Evolutionary conservation across 2,888 invertebrate species (phyloP).

Genomic region (Dicyrtoma fusca): DNA sequence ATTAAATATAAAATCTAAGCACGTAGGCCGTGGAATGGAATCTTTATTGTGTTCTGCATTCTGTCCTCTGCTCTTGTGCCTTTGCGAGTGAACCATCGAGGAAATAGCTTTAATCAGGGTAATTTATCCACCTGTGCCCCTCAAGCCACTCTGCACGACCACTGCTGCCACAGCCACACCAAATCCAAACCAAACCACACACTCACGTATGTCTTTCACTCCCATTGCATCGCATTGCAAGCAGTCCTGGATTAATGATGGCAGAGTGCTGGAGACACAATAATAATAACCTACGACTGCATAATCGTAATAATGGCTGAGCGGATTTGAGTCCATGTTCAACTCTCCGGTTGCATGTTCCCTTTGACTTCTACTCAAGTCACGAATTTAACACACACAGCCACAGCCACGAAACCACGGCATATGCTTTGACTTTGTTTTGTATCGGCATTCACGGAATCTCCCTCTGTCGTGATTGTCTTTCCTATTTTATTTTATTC

Average conservation of each 20-base stretch:
- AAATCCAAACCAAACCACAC: not conserved
- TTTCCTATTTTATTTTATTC: too few relatives aligned
- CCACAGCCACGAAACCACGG: too few relatives aligned
- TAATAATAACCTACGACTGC: too few relatives aligned
- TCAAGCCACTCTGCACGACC: not conserved
- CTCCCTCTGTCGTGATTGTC: not conserved
- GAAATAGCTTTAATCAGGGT: constrained; percentile 29
- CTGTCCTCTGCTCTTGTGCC: constrained; percentile 4
- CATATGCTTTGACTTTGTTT: too few relatives aligned
- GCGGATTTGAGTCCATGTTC: not conserved
- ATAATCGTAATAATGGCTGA: too few relatives aligned
- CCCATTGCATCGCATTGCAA: too few relatives aligned
- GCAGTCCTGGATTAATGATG: too few relatives aligned
- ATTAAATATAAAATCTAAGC: constrained; percentile 26
- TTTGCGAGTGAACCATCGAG: constrained; percentile 15
- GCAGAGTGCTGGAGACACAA: too few relatives aligned
- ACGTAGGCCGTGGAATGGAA: constrained; percentile 8
- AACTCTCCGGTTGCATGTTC: constrained; percentile 1
- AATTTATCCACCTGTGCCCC: constrained; percentile 26
- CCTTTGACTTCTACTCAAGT: not conserved
- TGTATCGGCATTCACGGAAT: not conserved
- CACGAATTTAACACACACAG: constrained; percentile 4
- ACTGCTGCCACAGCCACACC: not conserved
- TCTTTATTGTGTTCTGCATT: constrained; percentile 6
- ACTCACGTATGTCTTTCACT: too few relatives aligned